phyloP scores from a whole-genome alignment of 2,888 invertebrate species.

The Nudaria mundana region DNA sequence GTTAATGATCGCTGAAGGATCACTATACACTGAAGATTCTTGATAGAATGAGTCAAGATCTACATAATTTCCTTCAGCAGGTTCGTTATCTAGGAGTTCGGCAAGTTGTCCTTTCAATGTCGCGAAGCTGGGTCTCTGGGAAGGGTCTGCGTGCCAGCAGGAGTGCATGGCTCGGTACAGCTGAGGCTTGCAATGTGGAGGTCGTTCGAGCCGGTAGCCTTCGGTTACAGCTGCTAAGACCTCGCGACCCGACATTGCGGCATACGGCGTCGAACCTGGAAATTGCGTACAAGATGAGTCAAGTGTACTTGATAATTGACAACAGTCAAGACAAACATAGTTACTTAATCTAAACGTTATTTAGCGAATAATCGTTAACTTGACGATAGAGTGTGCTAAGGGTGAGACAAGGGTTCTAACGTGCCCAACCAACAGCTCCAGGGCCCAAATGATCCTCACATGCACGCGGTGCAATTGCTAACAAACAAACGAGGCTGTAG shows the following conservation, averaged over 20 bases:
- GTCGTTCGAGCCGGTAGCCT: conserved; percentile 89
- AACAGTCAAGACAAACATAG: too few relatives aligned
- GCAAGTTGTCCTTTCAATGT: conserved; percentile 82
- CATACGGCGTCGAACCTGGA: conserved; percentile 91
- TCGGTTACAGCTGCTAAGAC: conserved; percentile 90
- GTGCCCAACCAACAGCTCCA: too few relatives aligned
- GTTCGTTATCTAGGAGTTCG: conserved; percentile 82
- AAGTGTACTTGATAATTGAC: too few relatives aligned
- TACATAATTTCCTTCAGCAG: conserved; percentile 84
- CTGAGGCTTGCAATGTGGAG: conserved; percentile 87
- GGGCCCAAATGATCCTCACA: too few relatives aligned
- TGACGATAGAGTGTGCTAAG: too few relatives aligned
- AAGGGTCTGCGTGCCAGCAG: conserved; percentile 85
- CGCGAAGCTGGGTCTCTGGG: conserved; percentile 86
- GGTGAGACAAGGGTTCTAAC: too few relatives aligned
- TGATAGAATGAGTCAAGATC: conserved; percentile 85
- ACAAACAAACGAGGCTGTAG: too few relatives aligned
- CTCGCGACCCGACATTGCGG: conserved; percentile 91
- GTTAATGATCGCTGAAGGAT: conserved; percentile 75
- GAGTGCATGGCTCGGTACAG: conserved; percentile 75
- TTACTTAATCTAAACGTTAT: too few relatives aligned
- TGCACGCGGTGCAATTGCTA: too few relatives aligned
- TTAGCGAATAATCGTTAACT: too few relatives aligned
- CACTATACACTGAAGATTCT: conserved; percentile 81
- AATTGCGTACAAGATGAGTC: too few relatives aligned